These are phyloP conservation scores for Dromiciops gliroides DNA, from an alignment of 2,113 vertebrate species.

Conservation along the genomic window DNA sequence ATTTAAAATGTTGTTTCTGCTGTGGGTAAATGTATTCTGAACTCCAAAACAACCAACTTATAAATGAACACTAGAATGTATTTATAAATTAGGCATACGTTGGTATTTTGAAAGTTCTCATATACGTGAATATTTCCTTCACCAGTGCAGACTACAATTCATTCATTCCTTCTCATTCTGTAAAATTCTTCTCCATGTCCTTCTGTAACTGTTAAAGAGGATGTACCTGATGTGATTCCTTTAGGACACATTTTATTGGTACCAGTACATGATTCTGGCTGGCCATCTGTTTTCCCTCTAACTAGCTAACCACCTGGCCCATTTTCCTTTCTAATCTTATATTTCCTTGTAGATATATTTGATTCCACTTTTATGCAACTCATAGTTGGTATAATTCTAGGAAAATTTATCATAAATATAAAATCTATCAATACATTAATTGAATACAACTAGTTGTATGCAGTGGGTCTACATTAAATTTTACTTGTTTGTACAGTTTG, in stretches of 20 bases:
- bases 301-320: background rate
- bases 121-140: background rate
- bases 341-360: background rate
- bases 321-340: background rate
- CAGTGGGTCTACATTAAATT: background rate
- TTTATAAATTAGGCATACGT: background rate
- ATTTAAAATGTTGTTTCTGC: constrained; percentile 26
- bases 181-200: background rate
- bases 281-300: background rate
- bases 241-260: background rate
- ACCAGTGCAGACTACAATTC: background rate
- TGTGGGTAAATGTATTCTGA: constrained; percentile 3
- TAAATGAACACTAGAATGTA: background rate
- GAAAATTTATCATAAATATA: constrained; percentile 29
- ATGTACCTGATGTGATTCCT: background rate
- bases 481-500: background rate
- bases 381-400: background rate
- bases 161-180: background rate
- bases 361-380: background rate
- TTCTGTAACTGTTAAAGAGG: background rate
- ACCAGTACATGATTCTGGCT: background rate
- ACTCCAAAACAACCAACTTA: background rate
- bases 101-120: background rate
- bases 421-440: constrained; percentile 38
- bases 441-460: background rate